phyloP scores from a whole-genome alignment of 2,797 vertebrate genomes.

The Schizopygopsis pylzovi region DNA sequence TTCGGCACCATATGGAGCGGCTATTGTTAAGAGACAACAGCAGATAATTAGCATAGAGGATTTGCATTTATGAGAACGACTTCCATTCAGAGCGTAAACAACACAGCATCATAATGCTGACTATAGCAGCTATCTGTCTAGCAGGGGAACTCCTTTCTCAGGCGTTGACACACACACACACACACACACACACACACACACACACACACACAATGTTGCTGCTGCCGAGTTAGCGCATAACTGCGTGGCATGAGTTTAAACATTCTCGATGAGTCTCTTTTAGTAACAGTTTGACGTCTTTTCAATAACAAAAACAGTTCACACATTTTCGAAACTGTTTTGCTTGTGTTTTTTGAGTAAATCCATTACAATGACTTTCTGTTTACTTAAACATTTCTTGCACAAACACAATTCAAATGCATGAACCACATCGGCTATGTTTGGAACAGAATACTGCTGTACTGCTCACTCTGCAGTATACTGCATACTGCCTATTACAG shows the following conservation, averaged over 20 bases:
- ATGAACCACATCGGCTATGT: not conserved
- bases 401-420: conserved; percentile 19
- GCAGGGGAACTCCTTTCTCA: conserved; percentile 43
- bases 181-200: not conserved
- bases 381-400: conserved; percentile 32
- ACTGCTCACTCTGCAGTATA: conserved; percentile 7
- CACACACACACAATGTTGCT: not conserved
- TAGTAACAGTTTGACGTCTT: conserved; percentile 41
- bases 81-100: conserved; percentile 70
- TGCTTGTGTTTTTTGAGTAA: conserved; percentile 25
- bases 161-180: conserved; percentile 13
- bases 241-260: conserved; percentile 44
- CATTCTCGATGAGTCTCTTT: conserved; percentile 42
- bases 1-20: conserved; percentile 72
- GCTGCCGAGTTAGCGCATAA: conserved; percentile 27
- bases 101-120: conserved; percentile 44
- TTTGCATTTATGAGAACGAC: conserved; percentile 70
- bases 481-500: not conserved
- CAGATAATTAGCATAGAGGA: conserved; percentile 68
- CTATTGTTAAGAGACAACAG: conserved; percentile 76
- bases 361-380: conserved; percentile 1
- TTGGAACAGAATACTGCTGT: not conserved
- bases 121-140: conserved; percentile 47
- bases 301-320: conserved; percentile 29
- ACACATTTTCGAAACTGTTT: not conserved